Percentiles rank a stretch among this genome's conserved stretches.
These are phyloP conservation scores for Acanthurus lineatus DNA, from an alignment of 2,797 vertebrate genomes.

Conservation along the genomic window DNA sequence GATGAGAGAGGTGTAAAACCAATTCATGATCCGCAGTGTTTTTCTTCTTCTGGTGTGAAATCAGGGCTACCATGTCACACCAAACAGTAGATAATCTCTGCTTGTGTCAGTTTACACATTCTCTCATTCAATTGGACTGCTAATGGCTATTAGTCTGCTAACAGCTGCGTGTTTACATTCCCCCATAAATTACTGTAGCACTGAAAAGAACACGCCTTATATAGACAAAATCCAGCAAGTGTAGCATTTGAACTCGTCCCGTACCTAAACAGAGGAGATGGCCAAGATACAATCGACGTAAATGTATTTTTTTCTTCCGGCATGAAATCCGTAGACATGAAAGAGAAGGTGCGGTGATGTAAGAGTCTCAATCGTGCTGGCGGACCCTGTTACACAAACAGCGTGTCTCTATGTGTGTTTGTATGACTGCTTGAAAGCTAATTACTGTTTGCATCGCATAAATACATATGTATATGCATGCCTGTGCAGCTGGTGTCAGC, in stretches of 20 bases:
- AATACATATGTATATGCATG: slow-evolving; percentile 12
- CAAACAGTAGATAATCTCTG: background rate
- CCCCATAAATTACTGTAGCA: slow-evolving; percentile 58
- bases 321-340: slow-evolving; percentile 46
- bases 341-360: slow-evolving; percentile 25
- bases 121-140: slow-evolving; percentile 27
- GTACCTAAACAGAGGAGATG: slow-evolving; percentile 44
- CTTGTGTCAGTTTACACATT: slow-evolving; percentile 13
- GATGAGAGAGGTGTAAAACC: background rate
- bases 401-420: slow-evolving; percentile 16
- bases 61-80: background rate
- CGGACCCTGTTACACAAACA: slow-evolving; percentile 31
- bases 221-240: slow-evolving; percentile 60
- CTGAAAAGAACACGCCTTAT: slow-evolving; percentile 62
- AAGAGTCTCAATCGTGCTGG: slow-evolving; percentile 11
- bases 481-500: slow-evolving; percentile 17
- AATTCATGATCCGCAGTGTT: background rate
- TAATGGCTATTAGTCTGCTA: slow-evolving; percentile 61
- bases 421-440: slow-evolving; percentile 33
- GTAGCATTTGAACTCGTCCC: slow-evolving; percentile 45
- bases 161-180: slow-evolving; percentile 74
- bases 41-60: background rate
- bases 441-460: slow-evolving; percentile 36
- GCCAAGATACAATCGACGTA: slow-evolving; percentile 41
- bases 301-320: slow-evolving; percentile 29